Evolutionary conservation across 2,888 invertebrate species (phyloP).

Genomic region (Tubulanus polymorphus): DNA sequence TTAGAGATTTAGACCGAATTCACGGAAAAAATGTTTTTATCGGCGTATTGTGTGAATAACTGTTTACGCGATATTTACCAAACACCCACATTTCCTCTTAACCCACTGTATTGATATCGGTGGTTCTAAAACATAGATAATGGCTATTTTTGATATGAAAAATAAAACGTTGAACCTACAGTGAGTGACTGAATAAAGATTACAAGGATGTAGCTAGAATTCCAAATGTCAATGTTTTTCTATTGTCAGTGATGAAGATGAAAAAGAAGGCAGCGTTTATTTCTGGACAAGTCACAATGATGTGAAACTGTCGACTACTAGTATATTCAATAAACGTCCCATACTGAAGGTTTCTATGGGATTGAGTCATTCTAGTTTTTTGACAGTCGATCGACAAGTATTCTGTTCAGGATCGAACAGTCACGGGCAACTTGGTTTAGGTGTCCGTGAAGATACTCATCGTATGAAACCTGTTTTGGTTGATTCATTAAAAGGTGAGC

Average conservation of each 20-base stretch:
- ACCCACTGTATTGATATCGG: too few relatives aligned
- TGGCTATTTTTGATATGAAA: too few relatives aligned
- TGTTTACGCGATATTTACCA: too few relatives aligned
- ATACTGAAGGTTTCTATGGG: constrained; percentile 36
- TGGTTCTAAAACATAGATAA: too few relatives aligned
- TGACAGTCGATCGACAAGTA: constrained; percentile 36
- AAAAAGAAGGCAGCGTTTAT: constrained; percentile 26
- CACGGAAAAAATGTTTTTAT: too few relatives aligned
- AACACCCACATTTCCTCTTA: too few relatives aligned
- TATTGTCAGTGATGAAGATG: constrained; percentile 22
- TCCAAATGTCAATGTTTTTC: background rate
- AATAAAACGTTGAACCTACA: too few relatives aligned
- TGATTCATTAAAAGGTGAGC: too few relatives aligned
- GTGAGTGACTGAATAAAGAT: constrained; percentile 1
- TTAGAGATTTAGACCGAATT: too few relatives aligned
- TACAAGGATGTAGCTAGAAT: background rate
- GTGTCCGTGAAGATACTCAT: too few relatives aligned
- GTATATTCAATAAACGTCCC: constrained; percentile 23
- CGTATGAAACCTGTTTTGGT: too few relatives aligned
- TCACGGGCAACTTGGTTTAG: constrained; percentile 45
- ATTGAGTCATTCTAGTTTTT: constrained; percentile 36
- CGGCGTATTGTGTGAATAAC: too few relatives aligned
- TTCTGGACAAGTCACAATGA: constrained; percentile 37
- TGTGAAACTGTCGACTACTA: constrained; percentile 29
- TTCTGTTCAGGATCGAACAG: constrained; percentile 43